phyloP scores from a whole-genome alignment of 2,113 vertebrate species.

The human (Homo sapiens) region DNA sequence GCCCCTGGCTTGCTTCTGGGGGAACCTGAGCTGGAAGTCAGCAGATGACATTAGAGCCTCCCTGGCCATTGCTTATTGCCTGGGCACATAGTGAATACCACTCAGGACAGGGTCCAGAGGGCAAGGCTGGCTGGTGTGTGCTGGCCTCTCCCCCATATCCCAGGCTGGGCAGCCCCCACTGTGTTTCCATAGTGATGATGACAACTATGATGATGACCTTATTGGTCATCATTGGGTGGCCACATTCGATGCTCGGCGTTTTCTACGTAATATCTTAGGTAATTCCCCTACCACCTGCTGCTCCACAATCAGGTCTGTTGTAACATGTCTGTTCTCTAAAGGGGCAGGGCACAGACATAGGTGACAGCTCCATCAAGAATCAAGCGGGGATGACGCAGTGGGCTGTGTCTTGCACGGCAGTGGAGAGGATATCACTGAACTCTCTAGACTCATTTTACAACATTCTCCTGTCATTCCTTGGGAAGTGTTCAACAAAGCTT shows the following conservation, averaged over 20 bases:
- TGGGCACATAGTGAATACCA: background rate
- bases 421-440: background rate
- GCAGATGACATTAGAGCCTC: background rate
- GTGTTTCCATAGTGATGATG: background rate
- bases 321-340: background rate
- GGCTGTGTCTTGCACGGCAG: background rate
- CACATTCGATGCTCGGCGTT: background rate
- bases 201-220: background rate
- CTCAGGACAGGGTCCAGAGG: background rate
- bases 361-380: background rate
- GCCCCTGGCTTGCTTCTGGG: background rate
- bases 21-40: background rate
- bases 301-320: background rate
- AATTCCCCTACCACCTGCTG: background rate
- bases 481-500: slow-evolving; percentile 27
- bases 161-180: background rate
- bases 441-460: background rate
- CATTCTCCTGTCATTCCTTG: background rate
- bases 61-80: background rate
- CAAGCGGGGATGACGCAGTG: background rate
- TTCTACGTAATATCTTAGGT: background rate
- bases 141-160: background rate
- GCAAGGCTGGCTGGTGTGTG: background rate
- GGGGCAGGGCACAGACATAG: too few relatives aligned
- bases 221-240: too few relatives aligned